A percentile compares a stretch with the other conserved stretches of the same genome.
Conservation (phyloP, 2,113 vertebrate genomes). For the Malaclemys terrapin region DNA sequence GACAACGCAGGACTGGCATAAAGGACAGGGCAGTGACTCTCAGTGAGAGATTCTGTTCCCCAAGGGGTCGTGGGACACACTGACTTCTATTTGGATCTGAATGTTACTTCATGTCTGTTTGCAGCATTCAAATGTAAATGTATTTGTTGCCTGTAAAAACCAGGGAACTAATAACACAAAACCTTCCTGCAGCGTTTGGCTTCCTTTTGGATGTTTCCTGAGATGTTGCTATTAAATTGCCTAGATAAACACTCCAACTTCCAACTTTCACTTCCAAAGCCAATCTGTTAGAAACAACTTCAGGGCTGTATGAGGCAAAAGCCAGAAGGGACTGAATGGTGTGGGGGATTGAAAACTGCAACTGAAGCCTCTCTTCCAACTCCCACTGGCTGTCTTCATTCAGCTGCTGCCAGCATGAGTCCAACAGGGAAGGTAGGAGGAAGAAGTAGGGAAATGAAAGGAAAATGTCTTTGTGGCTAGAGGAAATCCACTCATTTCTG, state of each 20-base stretch:
- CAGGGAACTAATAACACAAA: background rate
- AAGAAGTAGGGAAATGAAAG: background rate
- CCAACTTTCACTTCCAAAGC: background rate
- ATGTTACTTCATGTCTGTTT: background rate
- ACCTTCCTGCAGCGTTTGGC: background rate
- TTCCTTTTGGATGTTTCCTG: background rate
- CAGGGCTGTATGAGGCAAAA: background rate
- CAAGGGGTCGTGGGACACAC: background rate
- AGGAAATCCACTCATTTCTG: background rate
- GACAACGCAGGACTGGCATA: background rate
- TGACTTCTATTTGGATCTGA: background rate
- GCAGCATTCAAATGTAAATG: background rate
- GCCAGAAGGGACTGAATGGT: background rate
- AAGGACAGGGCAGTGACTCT: background rate
- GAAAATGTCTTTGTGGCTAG: background rate
- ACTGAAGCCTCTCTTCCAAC: background rate
- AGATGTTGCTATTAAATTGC: background rate
- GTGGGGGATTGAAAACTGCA: background rate
- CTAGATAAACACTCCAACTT: background rate
- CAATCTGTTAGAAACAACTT: background rate
- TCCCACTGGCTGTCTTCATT: background rate
- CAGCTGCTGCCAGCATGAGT: background rate
- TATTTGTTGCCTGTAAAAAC: background rate
- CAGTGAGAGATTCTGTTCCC: background rate
- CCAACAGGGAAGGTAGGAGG: background rate